These are phyloP conservation scores for Nebria salina DNA, from an alignment of 2,888 invertebrate species.

Conservation along the genomic window DNA sequence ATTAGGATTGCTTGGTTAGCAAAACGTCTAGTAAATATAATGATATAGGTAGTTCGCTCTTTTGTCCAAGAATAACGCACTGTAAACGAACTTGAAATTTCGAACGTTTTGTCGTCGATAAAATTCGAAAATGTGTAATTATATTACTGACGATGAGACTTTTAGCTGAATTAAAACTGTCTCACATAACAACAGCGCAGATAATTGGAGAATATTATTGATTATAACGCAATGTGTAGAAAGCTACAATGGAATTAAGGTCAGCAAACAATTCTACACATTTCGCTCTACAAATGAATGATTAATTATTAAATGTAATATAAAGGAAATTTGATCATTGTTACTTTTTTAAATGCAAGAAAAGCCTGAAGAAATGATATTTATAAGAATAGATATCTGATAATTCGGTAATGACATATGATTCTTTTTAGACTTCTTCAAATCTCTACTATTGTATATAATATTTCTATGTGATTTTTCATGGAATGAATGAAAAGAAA, in stretches of 20 bases:
- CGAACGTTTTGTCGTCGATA: background rate
- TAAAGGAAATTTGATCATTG: background rate
- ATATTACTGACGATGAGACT: conserved; percentile 4
- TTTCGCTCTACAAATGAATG: background rate
- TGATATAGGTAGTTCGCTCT: too few relatives aligned
- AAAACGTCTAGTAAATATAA: too few relatives aligned
- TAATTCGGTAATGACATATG: background rate
- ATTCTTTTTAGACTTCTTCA: background rate
- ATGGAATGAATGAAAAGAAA: background rate
- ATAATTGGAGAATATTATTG: conserved; percentile 12
- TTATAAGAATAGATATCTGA: background rate
- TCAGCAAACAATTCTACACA: conserved; percentile 1
- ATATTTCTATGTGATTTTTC: background rate
- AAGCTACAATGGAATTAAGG: conserved; percentile 6
- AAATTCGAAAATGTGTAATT: background rate
- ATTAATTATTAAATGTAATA: background rate
- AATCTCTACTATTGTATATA: too few relatives aligned
- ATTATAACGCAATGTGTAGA: background rate
- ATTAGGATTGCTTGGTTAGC: too few relatives aligned
- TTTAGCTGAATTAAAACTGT: conserved; percentile 14
- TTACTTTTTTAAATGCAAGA: background rate
- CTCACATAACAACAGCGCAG: background rate
- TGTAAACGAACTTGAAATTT: background rate
- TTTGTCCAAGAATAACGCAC: too few relatives aligned
- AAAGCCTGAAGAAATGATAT: background rate